Evolutionary conservation across 35 echinoderm and acorn worm species (phyloP).

Genomic region (Apostichopus japonicus): DNA sequence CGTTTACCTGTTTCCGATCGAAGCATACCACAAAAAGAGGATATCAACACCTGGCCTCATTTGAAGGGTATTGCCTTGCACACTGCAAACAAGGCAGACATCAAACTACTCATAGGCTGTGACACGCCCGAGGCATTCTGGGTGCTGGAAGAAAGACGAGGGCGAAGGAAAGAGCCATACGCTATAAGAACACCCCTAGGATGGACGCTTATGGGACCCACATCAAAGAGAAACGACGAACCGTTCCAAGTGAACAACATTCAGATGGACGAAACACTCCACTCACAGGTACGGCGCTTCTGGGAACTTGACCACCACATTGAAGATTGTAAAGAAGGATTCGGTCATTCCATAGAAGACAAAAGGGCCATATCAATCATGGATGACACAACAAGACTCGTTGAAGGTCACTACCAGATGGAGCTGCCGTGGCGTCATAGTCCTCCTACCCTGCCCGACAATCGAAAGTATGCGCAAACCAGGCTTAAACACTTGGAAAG

Average conservation of each 20-base stretch:
- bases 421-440: slow-evolving; percentile 48
- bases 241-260: slow-evolving; percentile 57
- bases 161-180: slow-evolving; percentile 59
- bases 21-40: slow-evolving; percentile 48
- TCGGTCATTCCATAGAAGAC: slow-evolving; percentile 66
- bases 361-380: slow-evolving; percentile 51
- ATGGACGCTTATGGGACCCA: slow-evolving; percentile 18
- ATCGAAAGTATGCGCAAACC: slow-evolving; percentile 17
- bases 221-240: neutral
- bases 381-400: slow-evolving; percentile 17
- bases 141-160: slow-evolving; percentile 59
- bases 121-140: slow-evolving; percentile 67
- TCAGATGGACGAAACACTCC: neutral
- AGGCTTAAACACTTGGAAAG: slow-evolving; percentile 53
- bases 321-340: neutral
- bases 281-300: slow-evolving; percentile 29
- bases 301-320: slow-evolving; percentile 50
- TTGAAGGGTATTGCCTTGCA: slow-evolving; percentile 39
- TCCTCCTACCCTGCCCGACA: slow-evolving; percentile 59
- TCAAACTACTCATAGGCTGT: slow-evolving; percentile 51
- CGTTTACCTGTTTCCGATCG: neutral
- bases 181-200: slow-evolving; percentile 41
- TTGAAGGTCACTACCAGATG: slow-evolving; percentile 77
- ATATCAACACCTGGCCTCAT: slow-evolving; percentile 53
- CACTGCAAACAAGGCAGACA: slow-evolving; percentile 28